Evolutionary conservation across 2,888 invertebrate species (phyloP), one percentile per base, ranked within the genome.

Genomic region (Lissocephala sabroskyi): DNA sequence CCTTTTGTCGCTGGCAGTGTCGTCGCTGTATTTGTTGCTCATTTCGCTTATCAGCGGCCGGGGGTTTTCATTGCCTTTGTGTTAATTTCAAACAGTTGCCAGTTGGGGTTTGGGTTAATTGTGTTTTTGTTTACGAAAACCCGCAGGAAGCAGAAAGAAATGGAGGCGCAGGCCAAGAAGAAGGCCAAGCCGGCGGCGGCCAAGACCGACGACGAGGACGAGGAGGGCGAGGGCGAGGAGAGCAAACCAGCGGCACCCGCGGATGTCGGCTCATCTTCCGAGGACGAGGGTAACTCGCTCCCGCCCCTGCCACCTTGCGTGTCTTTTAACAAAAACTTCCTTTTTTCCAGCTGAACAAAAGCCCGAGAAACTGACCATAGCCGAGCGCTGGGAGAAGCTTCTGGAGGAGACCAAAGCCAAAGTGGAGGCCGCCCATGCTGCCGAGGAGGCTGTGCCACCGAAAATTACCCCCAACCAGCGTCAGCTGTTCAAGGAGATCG

Each of bases 301-400:
- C 4, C n/a, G n/a, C n/a, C n/a, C n/a, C n/a, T n/a, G n/a, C n/a
- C n/a, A n/a, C n/a, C n/a, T n/a, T n/a, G 7, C 10, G 3, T 18
- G 10, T 19, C 19, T 40, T 26, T 40, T 7, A 23, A 23, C 23
- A 23, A n/a, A n/a, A n/a, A n/a, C n/a, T n/a, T n/a, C n/a, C n/a
- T n/a, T n/a, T n/a, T 23, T 23, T 23, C 19, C 23, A 74, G 78
- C 16, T n/a, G 56, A 55, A 6, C 50, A 45, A 3, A 65, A 80
- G 42, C 59, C 63, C 2, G 79, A 62, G 19, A 86, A 53, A 84
- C 85, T 82, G 79, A 87, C 9, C 87, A 89, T 83, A 87, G 87
- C 67, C 83, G 89, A 49, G 82, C 88, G 76, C 84, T 90, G 86
- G 89, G 89, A 14, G 81, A 87, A 73, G 79, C 86, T 79, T 83